Conservation (phyloP, 2,888 invertebrate species). For the Smittia sp. region DNA sequence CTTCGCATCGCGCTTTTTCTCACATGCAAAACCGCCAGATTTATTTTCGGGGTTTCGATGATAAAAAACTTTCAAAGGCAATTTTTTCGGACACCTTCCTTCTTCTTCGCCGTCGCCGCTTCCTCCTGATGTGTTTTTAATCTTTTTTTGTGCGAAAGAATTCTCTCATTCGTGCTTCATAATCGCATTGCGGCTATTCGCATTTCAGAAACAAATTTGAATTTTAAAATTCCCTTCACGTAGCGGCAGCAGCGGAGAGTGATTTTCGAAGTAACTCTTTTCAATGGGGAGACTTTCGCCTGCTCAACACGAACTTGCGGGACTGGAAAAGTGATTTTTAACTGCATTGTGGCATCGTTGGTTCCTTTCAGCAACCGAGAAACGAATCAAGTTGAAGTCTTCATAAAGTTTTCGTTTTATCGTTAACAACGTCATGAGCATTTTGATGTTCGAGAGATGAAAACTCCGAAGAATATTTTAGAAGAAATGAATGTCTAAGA, state of each 20-base stretch:
- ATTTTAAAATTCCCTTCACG: constrained; percentile 40
- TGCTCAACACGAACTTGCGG: background rate
- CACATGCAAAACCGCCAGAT: constrained; percentile 18
- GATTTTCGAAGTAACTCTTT: constrained; percentile 18
- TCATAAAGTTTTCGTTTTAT: background rate
- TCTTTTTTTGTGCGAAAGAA: background rate
- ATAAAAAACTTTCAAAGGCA: background rate
- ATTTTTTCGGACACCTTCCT: constrained; percentile 22
- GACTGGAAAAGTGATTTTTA: constrained; percentile 5
- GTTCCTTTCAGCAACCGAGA: background rate
- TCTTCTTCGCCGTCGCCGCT: constrained; percentile 4
- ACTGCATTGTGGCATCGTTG: background rate
- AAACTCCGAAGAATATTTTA: no score
- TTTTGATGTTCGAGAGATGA: no score
- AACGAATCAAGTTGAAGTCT: background rate
- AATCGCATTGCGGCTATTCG: constrained; percentile 40
- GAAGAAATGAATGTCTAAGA: no score
- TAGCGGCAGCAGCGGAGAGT: background rate
- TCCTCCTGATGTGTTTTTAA: constrained; percentile 38
- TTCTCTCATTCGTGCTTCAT: constrained; percentile 5
- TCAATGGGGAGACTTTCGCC: background rate
- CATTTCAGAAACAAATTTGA: constrained; percentile 2
- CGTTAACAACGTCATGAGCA: background rate
- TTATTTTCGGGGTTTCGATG: background rate
- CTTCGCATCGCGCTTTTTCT: background rate